Evolutionary conservation across 2,113 vertebrate species (phyloP), one percentile per base, ranked within the genome.

Genomic region (Tragelaphus scriptus): DNA sequence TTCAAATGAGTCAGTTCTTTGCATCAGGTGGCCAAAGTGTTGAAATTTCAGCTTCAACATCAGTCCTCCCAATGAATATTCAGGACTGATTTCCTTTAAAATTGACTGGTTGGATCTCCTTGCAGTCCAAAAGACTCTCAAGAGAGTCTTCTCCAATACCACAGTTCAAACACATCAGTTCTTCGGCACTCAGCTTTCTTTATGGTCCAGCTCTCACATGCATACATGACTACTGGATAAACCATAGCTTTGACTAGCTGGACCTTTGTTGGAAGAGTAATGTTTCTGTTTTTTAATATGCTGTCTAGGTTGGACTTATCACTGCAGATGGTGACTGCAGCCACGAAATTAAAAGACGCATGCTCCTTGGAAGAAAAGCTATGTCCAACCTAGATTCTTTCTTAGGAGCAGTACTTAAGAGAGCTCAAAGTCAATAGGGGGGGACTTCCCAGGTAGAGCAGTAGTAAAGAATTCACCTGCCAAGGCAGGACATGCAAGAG

Each of bases 361-460:
- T 65, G 1, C 7, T 65, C 63, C 63, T 65, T 65, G 30, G 30
- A 65, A 65, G 15, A 65, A 65, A 65, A 65, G 30, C 30, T 65
- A 65, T 17, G 30, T 16, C 30, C 14, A 65, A n/a, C 7, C 63
- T 32, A 32, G 15, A 65, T 65, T 15, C 30, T 65, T 16, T 32
- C 30, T 65, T 65, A 65, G 30, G 61, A 65, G 61, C 28, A 65
- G 7, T 65, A 32, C 3, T 32, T 65, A 32, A 65, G 30, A 65
- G 30, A 32, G 30, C 61, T 65, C 61, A 65, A 16, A 32, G 30
- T 32, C 61, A 65, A 65, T 32, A 65, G 14, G 15, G 3, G 61
- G 16, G 30, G 6, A 30, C 61, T 36, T 68, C 16, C 7, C 1
- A 0, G 32, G 16, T 68, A 19, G 65, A 0, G 0, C 65, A n/a